Evolutionary conservation across 2,797 vertebrate species (phyloP).

Genomic region (Tokudaia tokunoshimensis): DNA sequence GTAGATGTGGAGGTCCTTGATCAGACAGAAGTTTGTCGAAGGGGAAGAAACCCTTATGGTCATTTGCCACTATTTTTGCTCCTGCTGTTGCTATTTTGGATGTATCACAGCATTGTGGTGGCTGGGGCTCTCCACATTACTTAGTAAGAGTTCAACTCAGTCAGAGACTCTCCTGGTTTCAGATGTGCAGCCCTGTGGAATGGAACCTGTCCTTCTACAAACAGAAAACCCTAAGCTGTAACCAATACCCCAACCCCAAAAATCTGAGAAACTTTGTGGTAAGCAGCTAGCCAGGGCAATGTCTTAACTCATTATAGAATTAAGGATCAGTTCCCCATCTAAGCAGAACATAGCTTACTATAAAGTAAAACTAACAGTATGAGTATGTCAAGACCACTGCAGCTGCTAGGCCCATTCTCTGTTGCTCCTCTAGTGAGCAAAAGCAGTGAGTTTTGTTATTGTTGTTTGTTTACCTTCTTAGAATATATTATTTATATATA

Average conservation of each 20-base stretch:
- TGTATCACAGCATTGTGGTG: background rate
- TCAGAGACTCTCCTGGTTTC: background rate
- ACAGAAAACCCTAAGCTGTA: background rate
- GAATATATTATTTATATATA: background rate
- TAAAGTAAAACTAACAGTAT: background rate
- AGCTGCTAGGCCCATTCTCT: background rate
- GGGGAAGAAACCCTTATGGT: background rate
- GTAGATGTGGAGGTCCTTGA: no score
- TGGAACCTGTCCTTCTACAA: background rate
- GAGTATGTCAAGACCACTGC: background rate
- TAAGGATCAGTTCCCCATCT: background rate
- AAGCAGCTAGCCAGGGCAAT: background rate
- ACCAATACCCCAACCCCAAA: background rate
- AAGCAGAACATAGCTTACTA: background rate
- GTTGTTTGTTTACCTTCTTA: background rate
- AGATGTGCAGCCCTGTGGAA: background rate
- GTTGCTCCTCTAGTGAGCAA: background rate
- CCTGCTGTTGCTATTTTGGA: background rate
- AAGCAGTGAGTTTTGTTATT: background rate
- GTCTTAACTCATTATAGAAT: background rate
- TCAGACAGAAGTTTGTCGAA: background rate
- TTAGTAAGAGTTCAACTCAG: no score
- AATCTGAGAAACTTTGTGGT: background rate
- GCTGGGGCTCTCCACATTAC: no score
- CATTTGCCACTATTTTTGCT: background rate